These are phyloP conservation scores for Brenthis daphne DNA, from an alignment of 2,888 invertebrate species.

Conservation along the genomic window DNA sequence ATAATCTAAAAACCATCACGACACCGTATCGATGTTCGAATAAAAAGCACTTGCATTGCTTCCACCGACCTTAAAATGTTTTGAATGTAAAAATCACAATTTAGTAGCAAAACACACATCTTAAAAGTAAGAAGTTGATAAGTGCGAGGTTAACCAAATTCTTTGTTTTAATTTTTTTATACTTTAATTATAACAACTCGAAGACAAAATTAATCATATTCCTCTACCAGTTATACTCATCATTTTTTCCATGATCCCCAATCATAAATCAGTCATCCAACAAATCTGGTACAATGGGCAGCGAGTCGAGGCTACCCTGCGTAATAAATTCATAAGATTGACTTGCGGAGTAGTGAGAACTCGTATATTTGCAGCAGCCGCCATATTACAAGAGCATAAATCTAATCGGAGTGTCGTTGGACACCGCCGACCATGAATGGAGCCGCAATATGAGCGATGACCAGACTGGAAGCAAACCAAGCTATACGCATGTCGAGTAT, in stretches of 20 bases:
- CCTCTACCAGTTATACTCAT: neutral
- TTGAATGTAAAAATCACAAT: constrained; percentile 6
- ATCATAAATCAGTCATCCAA: constrained; percentile 68
- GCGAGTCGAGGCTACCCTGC: constrained; percentile 55
- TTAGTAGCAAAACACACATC: neutral
- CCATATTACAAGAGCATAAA: constrained; percentile 71
- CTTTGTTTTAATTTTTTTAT: neutral
- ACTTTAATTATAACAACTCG: constrained; percentile 8
- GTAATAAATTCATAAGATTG: constrained; percentile 78
- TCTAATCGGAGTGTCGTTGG: constrained; percentile 73
- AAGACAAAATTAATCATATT: constrained; percentile 15
- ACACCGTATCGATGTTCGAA: constrained; percentile 25
- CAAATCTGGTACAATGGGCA: constrained; percentile 65
- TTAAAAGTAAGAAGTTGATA: too few species aligned
- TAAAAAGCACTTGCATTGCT: constrained; percentile 30
- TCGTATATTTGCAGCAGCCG: constrained; percentile 76
- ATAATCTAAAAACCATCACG: constrained; percentile 30
- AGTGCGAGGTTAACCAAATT: neutral
- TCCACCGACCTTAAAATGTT: constrained; percentile 22
- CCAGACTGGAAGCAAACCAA: constrained; percentile 52
- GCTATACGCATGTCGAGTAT: constrained; percentile 55
- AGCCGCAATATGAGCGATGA: constrained; percentile 70
- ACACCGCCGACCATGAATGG: constrained; percentile 64
- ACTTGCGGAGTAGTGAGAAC: constrained; percentile 72
- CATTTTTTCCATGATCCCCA: constrained; percentile 19